Base-by-base conservation (phyloP, 2,888 invertebrate species). In the Metopia argyrocephala region DNA sequence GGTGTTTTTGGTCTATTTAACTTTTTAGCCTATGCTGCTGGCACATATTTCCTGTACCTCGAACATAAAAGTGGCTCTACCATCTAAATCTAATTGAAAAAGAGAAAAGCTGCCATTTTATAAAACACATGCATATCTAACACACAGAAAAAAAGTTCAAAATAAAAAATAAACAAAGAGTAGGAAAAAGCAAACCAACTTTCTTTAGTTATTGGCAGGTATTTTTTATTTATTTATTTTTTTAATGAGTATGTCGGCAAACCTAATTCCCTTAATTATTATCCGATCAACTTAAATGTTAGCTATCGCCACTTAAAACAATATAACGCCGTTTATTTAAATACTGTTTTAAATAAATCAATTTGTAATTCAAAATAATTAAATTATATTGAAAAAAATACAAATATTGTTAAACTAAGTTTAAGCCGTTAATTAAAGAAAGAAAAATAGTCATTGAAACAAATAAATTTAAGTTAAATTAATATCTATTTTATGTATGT, bases 1-100 rank as follows among this genome's bases (percentile, higher is more conserved):
- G 96, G 95, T 87, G 95, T 96, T 91, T 96, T 97, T 88, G 96
- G 96, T 76, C 89, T 97, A 50, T 93, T 97, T 91, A 96, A 96
- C 90, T 94, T 95, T 57, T 85, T 94, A 69, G 96, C 94, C 25
- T 97, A 97, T 87, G 95, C 92, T 45, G 94, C 93, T 79, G 96
- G 95, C 84, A 91, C 95, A 27, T 96, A 94, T 90, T 93, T 96
- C 86, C 91, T 96, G 84, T 95, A 93, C 91, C 89, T 94, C 86
- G 95, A 96, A 86, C 94, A 94, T 91, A 94, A 93, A 88, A 92
- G 91, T 84, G 92, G 91, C 70, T 86, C 88, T 76, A 87, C 86
- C 15, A 70, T 70, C 50, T 70, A 70, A 62, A 71, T 76, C 38
- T 69, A 69, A 65, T 31, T 5, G 15, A 45, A 12, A 23, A 27